Percentiles rank a stretch among this genome's conserved stretches.
Evolutionary conservation across 2,888 invertebrate genomes (phyloP).

Genomic region (Eremobia ochroleuca): DNA sequence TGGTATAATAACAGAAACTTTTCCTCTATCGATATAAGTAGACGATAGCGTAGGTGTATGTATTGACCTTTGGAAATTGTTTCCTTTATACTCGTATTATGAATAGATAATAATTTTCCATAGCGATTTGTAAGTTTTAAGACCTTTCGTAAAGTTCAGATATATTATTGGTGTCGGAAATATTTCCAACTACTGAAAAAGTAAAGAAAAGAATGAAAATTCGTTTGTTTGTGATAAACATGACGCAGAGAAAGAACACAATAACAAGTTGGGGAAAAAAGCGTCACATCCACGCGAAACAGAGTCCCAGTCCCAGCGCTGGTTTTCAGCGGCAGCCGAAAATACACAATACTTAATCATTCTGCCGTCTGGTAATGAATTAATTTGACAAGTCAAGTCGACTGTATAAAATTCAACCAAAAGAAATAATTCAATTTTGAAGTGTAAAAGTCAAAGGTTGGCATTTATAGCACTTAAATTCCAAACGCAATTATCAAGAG

Average conservation of each 20-base stretch:
- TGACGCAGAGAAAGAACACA: too few relatives aligned
- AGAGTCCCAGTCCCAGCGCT: too few relatives aligned
- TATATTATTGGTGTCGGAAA: neutral
- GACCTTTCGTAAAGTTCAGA: conserved; percentile 18
- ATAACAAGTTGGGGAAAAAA: too few relatives aligned
- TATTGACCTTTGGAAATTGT: neutral
- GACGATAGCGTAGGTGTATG: neutral
- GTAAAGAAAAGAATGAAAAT: too few relatives aligned
- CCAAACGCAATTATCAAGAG: neutral
- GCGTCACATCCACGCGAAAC: too few relatives aligned
- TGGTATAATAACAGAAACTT: neutral
- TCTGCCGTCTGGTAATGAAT: neutral
- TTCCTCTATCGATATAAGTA: neutral
- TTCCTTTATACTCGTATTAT: too few relatives aligned
- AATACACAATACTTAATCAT: too few relatives aligned
- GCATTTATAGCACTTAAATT: neutral
- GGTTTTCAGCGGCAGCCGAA: too few relatives aligned
- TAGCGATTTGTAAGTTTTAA: neutral
- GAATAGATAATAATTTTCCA: neutral
- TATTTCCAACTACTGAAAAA: neutral
- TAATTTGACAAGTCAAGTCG: neutral
- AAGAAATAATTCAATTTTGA: neutral
- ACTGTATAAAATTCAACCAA: neutral
- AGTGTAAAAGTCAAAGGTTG: neutral
- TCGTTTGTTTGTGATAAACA: too few relatives aligned